Evolutionary conservation across 2,888 invertebrate genomes (phyloP).

Genomic region (Emmelina monodactyla): DNA sequence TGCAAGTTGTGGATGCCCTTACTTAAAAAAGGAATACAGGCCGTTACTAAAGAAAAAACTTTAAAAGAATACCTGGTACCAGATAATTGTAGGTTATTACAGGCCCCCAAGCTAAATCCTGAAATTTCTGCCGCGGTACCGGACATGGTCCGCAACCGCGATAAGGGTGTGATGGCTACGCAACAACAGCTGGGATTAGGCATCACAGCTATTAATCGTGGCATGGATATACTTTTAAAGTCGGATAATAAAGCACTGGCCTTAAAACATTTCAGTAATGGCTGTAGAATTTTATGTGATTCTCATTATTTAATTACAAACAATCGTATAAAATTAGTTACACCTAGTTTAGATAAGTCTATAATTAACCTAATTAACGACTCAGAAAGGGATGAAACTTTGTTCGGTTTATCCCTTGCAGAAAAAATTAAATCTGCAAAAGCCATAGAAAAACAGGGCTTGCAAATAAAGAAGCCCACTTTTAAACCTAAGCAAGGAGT

Average conservation of each 20-base stretch:
- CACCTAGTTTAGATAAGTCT: constrained; percentile 12
- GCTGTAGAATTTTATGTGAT: constrained; percentile 13
- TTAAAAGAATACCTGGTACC: neutral
- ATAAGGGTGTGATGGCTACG: constrained; percentile 7
- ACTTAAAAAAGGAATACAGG: neutral
- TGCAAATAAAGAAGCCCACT: neutral
- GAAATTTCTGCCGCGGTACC: constrained; percentile 3
- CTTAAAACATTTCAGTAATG: constrained; percentile 12
- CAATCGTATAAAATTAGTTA: constrained; percentile 12
- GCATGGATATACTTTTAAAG: constrained; percentile 7
- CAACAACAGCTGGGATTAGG: constrained; percentile 6
- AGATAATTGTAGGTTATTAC: constrained; percentile 3
- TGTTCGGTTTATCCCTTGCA: neutral
- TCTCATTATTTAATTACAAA: constrained; percentile 8
- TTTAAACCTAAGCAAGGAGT: neutral
- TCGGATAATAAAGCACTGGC: constrained; percentile 12
- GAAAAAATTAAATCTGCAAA: neutral
- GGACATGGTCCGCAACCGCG: constrained; percentile 6
- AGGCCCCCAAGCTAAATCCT: constrained; percentile 3
- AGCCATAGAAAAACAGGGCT: neutral
- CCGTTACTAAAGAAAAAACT: neutral
- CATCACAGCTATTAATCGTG: constrained; percentile 12
- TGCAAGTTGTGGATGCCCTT: constrained; percentile 5
- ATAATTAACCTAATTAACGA: constrained; percentile 12
- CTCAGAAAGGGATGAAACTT: constrained; percentile 7